Conservation (phyloP, 1,140 invertebrate genomes). For the Pachyrhynchus sulphureomaculatus region DNA sequence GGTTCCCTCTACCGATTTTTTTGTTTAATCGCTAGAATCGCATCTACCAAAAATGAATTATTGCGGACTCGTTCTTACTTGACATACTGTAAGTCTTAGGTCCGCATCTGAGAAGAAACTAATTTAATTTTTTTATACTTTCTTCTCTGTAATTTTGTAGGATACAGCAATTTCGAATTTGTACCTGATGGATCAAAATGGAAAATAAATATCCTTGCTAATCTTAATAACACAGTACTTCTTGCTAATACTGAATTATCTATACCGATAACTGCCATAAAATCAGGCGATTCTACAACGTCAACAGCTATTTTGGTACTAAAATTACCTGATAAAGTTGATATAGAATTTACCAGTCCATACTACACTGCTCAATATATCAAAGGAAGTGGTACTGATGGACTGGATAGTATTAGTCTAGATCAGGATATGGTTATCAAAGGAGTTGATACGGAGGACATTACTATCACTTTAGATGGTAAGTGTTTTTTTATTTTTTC, state of each 20-base stretch:
- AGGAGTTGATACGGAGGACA: background rate
- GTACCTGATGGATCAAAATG: no score
- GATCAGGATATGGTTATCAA: background rate
- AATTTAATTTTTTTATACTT: no score
- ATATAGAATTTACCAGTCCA: background rate
- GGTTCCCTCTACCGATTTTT: no score
- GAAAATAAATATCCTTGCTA: background rate
- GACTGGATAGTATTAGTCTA: background rate
- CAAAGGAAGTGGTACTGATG: background rate
- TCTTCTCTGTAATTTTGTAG: no score
- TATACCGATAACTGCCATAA: slow-evolving; percentile 15
- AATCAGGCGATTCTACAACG: background rate
- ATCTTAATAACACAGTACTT: background rate
- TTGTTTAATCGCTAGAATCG: no score
- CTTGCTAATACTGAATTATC: slow-evolving; percentile 5
- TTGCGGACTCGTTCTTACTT: no score
- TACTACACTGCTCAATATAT: background rate
- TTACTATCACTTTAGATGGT: background rate
- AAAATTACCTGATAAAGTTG: background rate
- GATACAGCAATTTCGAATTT: no score
- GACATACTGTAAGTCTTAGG: no score
- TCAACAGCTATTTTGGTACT: background rate
- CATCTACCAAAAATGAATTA: no score
- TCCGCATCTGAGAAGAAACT: no score
- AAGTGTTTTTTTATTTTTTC: no score